Evolutionary conservation across 2,888 invertebrate genomes (phyloP).

Genomic region (Drosophila subsilvestris): DNA sequence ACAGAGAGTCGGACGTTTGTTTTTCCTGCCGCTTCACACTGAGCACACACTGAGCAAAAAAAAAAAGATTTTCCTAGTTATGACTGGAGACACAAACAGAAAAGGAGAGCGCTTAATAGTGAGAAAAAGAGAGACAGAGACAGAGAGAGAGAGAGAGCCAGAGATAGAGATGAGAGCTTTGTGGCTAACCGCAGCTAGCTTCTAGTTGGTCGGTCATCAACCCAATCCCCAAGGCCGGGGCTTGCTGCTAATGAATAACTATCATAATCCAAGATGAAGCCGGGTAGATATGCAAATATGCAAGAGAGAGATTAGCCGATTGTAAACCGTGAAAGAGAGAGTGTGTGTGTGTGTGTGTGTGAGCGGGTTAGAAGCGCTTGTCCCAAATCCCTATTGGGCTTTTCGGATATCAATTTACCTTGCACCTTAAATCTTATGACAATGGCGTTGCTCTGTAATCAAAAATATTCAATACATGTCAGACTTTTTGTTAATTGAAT

Average conservation of each 20-base stretch:
- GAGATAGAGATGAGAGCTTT: slow-evolving; percentile 6
- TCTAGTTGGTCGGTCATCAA: slow-evolving; percentile 48
- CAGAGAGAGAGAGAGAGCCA: background rate
- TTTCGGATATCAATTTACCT: background rate
- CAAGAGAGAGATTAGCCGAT: slow-evolving; percentile 35
- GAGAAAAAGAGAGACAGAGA: slow-evolving; percentile 16
- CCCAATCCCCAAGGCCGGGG: slow-evolving; percentile 21
- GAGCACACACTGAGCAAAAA: slow-evolving; percentile 66
- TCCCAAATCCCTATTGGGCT: slow-evolving; percentile 12
- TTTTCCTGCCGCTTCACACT: slow-evolving; percentile 46
- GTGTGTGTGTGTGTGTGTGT: background rate
- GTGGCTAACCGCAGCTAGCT: slow-evolving; percentile 49
- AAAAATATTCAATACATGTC: background rate
- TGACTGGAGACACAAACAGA: background rate
- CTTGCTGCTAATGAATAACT: slow-evolving; percentile 61
- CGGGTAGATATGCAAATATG: slow-evolving; percentile 50
- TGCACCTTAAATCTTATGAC: background rate
- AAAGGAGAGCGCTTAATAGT: background rate
- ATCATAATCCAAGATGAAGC: slow-evolving; percentile 46
- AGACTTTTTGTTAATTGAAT: background rate
- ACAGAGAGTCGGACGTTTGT: slow-evolving; percentile 55
- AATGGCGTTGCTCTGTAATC: no score
- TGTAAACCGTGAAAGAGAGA: slow-evolving; percentile 6
- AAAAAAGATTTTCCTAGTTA: slow-evolving; percentile 57
- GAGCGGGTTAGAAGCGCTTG: background rate